phyloP scores from a whole-genome alignment of 2,888 invertebrate genomes.

The Hirtodrosophila confusa region DNA sequence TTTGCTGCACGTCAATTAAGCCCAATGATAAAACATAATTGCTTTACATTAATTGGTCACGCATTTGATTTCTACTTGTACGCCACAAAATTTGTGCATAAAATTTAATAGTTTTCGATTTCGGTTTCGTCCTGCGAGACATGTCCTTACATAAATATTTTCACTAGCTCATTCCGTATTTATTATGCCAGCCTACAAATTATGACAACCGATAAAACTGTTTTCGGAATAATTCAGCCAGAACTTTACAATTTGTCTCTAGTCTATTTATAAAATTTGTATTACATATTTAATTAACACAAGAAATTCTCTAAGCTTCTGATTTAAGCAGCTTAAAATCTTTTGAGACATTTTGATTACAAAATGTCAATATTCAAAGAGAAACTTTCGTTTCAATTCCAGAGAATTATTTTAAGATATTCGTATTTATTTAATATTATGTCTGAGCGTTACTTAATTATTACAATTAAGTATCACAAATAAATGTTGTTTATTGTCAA shows the following conservation, averaged over 20 bases:
- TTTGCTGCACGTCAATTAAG: slow-evolving; percentile 37
- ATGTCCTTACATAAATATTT: slow-evolving; percentile 4
- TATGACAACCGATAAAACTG: background rate
- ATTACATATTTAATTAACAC: slow-evolving; percentile 11
- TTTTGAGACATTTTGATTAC: background rate
- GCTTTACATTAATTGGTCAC: slow-evolving; percentile 32
- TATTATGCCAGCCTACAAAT: slow-evolving; percentile 8
- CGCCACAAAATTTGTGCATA: slow-evolving; percentile 16
- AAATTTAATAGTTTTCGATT: slow-evolving; percentile 11
- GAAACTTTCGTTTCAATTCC: too few relatives aligned
- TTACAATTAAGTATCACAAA: background rate
- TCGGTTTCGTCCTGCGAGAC: background rate
- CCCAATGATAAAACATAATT: slow-evolving; percentile 30
- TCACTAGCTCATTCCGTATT: background rate
- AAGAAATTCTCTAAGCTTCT: background rate
- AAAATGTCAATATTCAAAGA: too few relatives aligned
- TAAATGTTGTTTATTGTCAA: background rate
- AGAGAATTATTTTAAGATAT: too few relatives aligned
- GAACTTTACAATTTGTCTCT: background rate
- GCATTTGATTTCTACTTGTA: background rate
- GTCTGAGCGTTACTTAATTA: slow-evolving; percentile 3
- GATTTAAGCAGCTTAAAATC: slow-evolving; percentile 23
- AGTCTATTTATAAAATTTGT: background rate
- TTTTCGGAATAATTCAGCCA: slow-evolving; percentile 26
- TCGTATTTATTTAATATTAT: too few relatives aligned